These are phyloP conservation scores for Trissolcus basalis DNA, from an alignment of 1,140 invertebrate genomes.

Conservation along the genomic window DNA sequence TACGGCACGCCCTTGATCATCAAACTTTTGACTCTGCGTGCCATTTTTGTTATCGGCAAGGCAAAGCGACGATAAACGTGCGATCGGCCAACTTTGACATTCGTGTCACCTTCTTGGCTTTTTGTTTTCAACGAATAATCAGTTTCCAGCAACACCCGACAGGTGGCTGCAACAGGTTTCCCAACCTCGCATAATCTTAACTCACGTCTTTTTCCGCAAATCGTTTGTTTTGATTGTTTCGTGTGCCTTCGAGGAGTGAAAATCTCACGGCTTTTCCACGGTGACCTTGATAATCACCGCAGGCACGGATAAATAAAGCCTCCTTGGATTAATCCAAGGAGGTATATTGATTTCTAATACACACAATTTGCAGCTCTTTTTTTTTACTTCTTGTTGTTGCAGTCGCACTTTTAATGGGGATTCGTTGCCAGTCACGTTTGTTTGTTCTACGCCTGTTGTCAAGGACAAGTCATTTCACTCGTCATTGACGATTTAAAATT, in stretches of 20 bases:
- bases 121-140: slow-evolving; percentile 38
- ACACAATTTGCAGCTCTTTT: not conserved
- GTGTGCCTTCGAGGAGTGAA: too few species aligned
- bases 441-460: slow-evolving; percentile 13
- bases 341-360: too few species aligned
- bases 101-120: slow-evolving; percentile 5
- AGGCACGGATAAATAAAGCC: too few species aligned
- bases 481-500: slow-evolving; percentile 40
- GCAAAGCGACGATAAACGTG: not conserved
- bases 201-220: not conserved
- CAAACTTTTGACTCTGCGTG: slow-evolving; percentile 16
- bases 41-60: slow-evolving; percentile 19
- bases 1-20: slow-evolving; percentile 24
- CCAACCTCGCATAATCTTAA: not conserved
- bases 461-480: slow-evolving; percentile 39
- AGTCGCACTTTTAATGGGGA: slow-evolving; percentile 6
- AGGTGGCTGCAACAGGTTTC: slow-evolving; percentile 51
- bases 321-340: too few species aligned
- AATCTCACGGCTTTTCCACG: too few species aligned
- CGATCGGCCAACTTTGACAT: slow-evolving; percentile 8
- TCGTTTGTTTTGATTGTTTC: not conserved
- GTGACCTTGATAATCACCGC: too few species aligned
- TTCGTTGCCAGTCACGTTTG: slow-evolving; percentile 9
- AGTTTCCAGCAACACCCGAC: slow-evolving; percentile 48
- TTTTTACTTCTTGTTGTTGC: not conserved